A percentile compares a stretch with the other conserved stretches of the same genome.
Conservation (phyloP, 2,888 invertebrate genomes). For the Baccha elongata region DNA sequence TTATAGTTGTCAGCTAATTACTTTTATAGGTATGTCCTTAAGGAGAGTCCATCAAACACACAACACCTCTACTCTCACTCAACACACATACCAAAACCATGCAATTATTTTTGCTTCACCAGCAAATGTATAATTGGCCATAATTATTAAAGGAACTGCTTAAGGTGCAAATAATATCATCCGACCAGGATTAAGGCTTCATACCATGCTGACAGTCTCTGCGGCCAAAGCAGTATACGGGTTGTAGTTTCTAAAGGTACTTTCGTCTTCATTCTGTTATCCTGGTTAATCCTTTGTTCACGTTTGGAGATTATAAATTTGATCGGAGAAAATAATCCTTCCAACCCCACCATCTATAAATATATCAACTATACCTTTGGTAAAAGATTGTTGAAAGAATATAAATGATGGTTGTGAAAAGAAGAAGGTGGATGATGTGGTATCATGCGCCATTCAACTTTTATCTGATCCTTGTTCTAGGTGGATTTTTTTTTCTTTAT, state of each 20-base stretch:
- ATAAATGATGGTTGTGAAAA: slow-evolving; percentile 27
- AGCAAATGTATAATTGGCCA: slow-evolving; percentile 61
- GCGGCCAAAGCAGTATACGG: slow-evolving; percentile 3
- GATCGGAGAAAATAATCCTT: slow-evolving; percentile 56
- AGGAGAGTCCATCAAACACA: slow-evolving; percentile 1
- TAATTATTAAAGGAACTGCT: slow-evolving; percentile 63
- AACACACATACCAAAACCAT: slow-evolving; percentile 33
- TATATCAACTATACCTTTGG: slow-evolving; percentile 20
- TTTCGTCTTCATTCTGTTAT: slow-evolving; percentile 19
- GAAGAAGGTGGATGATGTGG: slow-evolving; percentile 8
- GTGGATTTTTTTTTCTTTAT: slow-evolving; percentile 36
- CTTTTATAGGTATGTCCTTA: slow-evolving; percentile 14
- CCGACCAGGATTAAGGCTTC: slow-evolving; percentile 2
- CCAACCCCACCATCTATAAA: not conserved
- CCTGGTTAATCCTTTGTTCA: slow-evolving; percentile 57
- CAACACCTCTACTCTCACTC: not conserved
- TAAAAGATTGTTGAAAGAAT: slow-evolving; percentile 8
- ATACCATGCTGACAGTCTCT: slow-evolving; percentile 12
- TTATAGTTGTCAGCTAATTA: slow-evolving; percentile 23
- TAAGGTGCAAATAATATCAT: slow-evolving; percentile 50
- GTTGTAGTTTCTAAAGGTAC: not conserved
- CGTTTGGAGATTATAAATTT: slow-evolving; percentile 42
- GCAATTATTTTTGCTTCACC: slow-evolving; percentile 55
- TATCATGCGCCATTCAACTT: slow-evolving; percentile 22
- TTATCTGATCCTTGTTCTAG: slow-evolving; percentile 64